A percentile compares a stretch with the other conserved stretches of the same genome.
phyloP scores from a whole-genome alignment of 2,888 invertebrate genomes.

The Nemurella pictetii region DNA sequence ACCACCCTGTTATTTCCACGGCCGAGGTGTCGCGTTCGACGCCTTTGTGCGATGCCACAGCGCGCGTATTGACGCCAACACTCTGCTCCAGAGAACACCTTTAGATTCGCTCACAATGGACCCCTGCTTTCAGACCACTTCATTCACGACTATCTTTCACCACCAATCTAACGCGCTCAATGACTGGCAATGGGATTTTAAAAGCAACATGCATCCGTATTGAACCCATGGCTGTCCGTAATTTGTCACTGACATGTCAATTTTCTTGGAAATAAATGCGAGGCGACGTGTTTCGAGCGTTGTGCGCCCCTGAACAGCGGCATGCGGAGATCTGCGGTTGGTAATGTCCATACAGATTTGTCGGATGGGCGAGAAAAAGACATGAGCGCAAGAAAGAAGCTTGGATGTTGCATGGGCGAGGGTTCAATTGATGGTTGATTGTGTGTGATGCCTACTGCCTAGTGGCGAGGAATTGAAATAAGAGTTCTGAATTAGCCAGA shows the following conservation, averaged over 20 bases:
- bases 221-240: not conserved
- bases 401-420: not conserved
- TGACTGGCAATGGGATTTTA: slow-evolving; percentile 12
- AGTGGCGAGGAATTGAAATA: not conserved
- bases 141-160: not conserved
- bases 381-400: too few species aligned
- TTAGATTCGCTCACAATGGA: not conserved
- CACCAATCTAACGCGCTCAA: not conserved
- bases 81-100: too few species aligned
- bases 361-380: too few species aligned
- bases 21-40: slow-evolving; percentile 10
- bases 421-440: not conserved
- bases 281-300: not conserved
- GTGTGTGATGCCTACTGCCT: not conserved
- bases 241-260: not conserved
- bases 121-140: not conserved
- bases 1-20: slow-evolving; percentile 9
- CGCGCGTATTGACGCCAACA: not conserved
- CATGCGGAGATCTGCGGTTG: too few species aligned
- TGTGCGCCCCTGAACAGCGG: not conserved
- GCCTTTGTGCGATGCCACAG: not conserved
- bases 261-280: not conserved
- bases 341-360: not conserved
- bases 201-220: not conserved
- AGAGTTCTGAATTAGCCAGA: slow-evolving; percentile 13